These are phyloP conservation scores for Girardinus metallicus DNA, from an alignment of 2,797 vertebrate genomes.

Conservation along the genomic window DNA sequence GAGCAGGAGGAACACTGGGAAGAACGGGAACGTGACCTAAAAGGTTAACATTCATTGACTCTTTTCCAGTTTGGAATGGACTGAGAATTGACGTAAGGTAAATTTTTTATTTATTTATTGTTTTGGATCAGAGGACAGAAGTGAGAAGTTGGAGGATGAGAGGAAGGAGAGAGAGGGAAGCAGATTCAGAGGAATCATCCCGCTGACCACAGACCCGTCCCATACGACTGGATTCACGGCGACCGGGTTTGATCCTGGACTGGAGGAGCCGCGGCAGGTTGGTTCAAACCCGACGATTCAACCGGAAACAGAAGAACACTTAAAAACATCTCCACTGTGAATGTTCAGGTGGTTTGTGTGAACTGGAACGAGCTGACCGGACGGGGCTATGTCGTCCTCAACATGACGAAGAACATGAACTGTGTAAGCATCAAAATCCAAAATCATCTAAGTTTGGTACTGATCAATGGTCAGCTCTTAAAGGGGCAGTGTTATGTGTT, in stretches of 20 bases:
- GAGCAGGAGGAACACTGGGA: slow-evolving; percentile 38
- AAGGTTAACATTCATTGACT: slow-evolving; percentile 7
- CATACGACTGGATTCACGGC: slow-evolving; percentile 60
- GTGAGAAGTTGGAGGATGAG: slow-evolving; percentile 44
- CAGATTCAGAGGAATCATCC: slow-evolving; percentile 41
- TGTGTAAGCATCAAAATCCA: slow-evolving; percentile 86
- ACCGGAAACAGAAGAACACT: neutral
- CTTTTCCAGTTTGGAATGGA: neutral
- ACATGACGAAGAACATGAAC: slow-evolving; percentile 92
- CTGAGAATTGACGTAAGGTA: neutral
- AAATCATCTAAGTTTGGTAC: neutral
- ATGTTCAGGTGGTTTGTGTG: slow-evolving; percentile 90
- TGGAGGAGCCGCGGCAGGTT: slow-evolving; percentile 86
- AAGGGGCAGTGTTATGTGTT: too few species aligned
- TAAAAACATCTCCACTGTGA: neutral
- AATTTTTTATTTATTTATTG: neutral
- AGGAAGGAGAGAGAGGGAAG: slow-evolving; percentile 19
- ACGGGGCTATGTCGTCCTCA: slow-evolving; percentile 91
- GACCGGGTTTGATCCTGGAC: slow-evolving; percentile 31
- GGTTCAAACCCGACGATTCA: neutral
- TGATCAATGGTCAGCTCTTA: too few species aligned
- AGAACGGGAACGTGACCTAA: slow-evolving; percentile 7
- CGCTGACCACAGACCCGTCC: slow-evolving; percentile 62
- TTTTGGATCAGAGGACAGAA: slow-evolving; percentile 16
- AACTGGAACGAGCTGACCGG: slow-evolving; percentile 91